phyloP scores from a whole-genome alignment of 1,140 invertebrate genomes.

The Drosophila subpulchrella region DNA sequence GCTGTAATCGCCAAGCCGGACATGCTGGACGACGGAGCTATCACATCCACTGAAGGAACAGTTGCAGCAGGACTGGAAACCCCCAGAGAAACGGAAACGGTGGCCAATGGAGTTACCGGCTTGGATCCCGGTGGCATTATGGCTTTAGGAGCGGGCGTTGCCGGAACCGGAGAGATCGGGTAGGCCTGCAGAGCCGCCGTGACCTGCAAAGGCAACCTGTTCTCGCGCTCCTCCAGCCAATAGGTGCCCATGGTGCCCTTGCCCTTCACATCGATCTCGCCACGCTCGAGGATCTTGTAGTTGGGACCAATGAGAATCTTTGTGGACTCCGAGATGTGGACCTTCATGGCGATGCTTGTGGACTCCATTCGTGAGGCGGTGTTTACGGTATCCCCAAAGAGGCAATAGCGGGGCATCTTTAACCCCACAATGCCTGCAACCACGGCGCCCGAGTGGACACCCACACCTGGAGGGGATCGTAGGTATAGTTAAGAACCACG shows the following conservation, averaged over 20 bases:
- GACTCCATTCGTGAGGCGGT: conserved; percentile 97
- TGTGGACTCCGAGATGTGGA: conserved; percentile 96
- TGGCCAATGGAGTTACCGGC: conserved; percentile 11
- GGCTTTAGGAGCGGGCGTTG: conserved; percentile 48
- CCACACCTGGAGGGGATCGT: conserved; percentile 86
- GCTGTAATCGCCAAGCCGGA: conserved; percentile 55
- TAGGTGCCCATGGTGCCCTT: conserved; percentile 97
- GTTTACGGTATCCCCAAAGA: conserved; percentile 97
- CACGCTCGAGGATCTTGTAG: conserved; percentile 92
- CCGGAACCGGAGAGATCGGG: conserved; percentile 61
- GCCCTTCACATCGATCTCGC: conserved; percentile 93
- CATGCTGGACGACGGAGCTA: conserved; percentile 22
- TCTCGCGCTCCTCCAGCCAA: conserved; percentile 91
- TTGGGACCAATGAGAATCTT: conserved; percentile 90
- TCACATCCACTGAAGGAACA: conserved; percentile 17
- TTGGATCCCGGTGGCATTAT: conserved; percentile 26
- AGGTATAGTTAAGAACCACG: background rate
- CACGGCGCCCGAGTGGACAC: conserved; percentile 95
- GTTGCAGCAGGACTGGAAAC: conserved; percentile 8
- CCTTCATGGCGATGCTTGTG: conserved; percentile 95
- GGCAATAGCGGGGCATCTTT: conserved; percentile 93
- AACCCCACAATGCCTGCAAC: conserved; percentile 97
- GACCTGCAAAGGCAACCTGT: conserved; percentile 86
- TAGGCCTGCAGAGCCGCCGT: conserved; percentile 59
- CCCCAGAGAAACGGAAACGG: conserved; percentile 5